phyloP scores from a whole-genome alignment of 2,888 invertebrate species.

The Pinctada fucata region DNA sequence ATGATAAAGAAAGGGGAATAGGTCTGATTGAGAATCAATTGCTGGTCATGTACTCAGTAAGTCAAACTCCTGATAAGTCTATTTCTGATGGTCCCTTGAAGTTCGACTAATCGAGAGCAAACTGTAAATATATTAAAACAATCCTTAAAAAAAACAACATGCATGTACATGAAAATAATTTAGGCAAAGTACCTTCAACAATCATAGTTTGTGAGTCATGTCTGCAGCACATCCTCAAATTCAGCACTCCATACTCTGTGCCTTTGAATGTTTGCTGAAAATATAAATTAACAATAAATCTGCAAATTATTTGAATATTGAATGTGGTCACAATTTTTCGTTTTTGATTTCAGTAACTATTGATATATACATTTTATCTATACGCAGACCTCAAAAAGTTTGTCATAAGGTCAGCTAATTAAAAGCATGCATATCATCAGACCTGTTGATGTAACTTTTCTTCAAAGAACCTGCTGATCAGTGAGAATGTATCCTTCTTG shows the following conservation, averaged over 20 bases:
- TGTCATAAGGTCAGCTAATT: too few relatives aligned
- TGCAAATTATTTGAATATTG: neutral
- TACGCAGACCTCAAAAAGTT: too few relatives aligned
- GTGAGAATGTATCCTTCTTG: slow-evolving; percentile 85
- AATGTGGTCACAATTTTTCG: neutral
- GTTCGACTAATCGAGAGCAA: too few relatives aligned
- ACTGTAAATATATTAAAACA: too few relatives aligned
- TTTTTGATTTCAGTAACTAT: neutral
- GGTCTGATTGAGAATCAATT: too few relatives aligned
- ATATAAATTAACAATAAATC: neutral
- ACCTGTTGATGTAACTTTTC: slow-evolving; percentile 81
- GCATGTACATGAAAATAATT: too few relatives aligned
- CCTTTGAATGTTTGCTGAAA: slow-evolving; percentile 59
- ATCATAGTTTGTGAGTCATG: slow-evolving; percentile 92
- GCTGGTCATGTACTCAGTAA: too few relatives aligned
- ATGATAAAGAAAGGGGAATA: too few relatives aligned
- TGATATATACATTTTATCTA: too few relatives aligned
- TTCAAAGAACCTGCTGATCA: slow-evolving; percentile 90
- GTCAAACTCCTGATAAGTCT: too few relatives aligned
- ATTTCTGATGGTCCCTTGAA: too few relatives aligned
- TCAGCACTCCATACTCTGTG: slow-evolving; percentile 87
- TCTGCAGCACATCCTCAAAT: slow-evolving; percentile 89
- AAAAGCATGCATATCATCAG: neutral
- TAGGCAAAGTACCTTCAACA: slow-evolving; percentile 83
- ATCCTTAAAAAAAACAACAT: too few relatives aligned